Evolutionary conservation across 2,888 invertebrate species (phyloP).

Genomic region (Mantis religiosa): DNA sequence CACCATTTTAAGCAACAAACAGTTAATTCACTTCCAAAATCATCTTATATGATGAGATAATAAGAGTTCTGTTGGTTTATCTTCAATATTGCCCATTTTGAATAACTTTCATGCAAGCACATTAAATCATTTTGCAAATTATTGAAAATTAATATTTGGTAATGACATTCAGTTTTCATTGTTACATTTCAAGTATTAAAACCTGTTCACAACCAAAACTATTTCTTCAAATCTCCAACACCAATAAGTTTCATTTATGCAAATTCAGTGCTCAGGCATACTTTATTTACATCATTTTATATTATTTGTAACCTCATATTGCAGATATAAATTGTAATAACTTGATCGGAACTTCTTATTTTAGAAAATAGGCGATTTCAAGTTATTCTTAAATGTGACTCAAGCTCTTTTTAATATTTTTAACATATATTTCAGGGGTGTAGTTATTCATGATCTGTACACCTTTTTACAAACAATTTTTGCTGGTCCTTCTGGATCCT

Average conservation of each 20-base stretch:
- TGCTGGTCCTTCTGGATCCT: no score
- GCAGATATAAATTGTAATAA: background rate
- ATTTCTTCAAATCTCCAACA: background rate
- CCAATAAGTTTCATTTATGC: background rate
- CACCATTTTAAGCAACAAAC: conserved; percentile 18
- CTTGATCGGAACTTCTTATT: background rate
- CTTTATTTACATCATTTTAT: background rate
- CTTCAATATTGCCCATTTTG: background rate
- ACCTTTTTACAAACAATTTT: no score
- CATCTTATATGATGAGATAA: background rate
- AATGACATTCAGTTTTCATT: background rate
- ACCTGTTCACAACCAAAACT: background rate
- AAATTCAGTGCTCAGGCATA: background rate
- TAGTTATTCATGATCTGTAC: no score
- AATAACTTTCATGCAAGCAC: background rate
- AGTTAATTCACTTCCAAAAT: background rate
- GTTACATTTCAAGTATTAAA: background rate
- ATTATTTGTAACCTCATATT: no score
- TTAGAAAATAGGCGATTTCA: no score
- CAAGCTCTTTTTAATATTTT: no score
- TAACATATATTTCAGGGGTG: no score
- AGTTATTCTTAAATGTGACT: no score
- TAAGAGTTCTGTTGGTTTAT: background rate
- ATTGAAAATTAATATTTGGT: background rate
- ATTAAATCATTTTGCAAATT: background rate